Conservation (phyloP, 2,888 invertebrate species). For the Ectropis crepuscularia region DNA sequence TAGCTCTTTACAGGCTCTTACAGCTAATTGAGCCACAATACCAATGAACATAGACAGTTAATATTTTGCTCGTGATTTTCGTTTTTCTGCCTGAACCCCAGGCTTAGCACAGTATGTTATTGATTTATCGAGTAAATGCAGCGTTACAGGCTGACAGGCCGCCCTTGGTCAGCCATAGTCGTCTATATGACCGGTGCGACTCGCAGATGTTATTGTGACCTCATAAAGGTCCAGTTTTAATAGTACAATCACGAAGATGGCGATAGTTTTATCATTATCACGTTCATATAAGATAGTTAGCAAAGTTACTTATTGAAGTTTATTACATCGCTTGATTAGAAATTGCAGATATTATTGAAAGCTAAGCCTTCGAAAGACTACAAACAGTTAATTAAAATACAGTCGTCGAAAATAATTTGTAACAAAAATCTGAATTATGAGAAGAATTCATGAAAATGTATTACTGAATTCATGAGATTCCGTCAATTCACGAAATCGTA, state of each 20-base stretch:
- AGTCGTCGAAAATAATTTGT: neutral
- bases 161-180: constrained; percentile 58
- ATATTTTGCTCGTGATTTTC: no score
- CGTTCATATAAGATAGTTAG: neutral
- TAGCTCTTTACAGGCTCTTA: no score
- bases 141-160: constrained; percentile 28
- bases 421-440: constrained; percentile 13
- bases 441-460: no score
- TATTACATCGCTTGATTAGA: no score
- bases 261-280: neutral
- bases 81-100: no score
- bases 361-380: no score
- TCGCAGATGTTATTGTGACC: constrained; percentile 9
- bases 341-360: no score
- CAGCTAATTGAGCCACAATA: no score
- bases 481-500: neutral
- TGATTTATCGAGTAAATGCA: constrained; percentile 16
- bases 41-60: no score
- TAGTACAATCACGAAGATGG: neutral
- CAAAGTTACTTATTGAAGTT: neutral
- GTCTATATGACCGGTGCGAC: constrained; percentile 25
- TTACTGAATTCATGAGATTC: constrained; percentile 4
- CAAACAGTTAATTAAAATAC: neutral
- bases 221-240: constrained; percentile 6
- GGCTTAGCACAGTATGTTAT: constrained; percentile 14